Conservation (phyloP, 2,113 vertebrate genomes). For the Xenotilapia flavipinnis region DNA sequence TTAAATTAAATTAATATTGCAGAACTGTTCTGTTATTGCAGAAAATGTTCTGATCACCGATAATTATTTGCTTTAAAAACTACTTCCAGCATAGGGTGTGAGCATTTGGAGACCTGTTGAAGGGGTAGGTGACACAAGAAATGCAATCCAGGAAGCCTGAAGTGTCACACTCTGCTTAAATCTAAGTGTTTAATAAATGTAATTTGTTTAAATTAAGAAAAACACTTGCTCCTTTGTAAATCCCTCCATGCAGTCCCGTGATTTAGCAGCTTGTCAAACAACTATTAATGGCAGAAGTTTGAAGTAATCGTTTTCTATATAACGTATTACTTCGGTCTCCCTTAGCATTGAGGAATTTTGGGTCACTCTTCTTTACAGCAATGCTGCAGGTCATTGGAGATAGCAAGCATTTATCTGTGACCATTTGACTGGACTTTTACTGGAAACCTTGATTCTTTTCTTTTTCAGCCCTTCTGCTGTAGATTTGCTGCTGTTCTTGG, state of each 20-base stretch:
- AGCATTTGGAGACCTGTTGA: background rate
- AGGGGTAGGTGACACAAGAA: background rate
- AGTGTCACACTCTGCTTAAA: background rate
- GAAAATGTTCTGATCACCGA: background rate
- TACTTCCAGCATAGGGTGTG: background rate
- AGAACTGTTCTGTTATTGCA: background rate
- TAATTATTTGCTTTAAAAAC: background rate
- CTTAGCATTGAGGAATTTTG: background rate
- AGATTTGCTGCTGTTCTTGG: background rate
- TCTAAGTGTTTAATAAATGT: background rate
- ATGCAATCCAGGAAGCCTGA: background rate
- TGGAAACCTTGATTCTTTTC: background rate
- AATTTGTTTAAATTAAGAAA: background rate
- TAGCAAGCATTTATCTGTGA: background rate
- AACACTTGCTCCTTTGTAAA: background rate
- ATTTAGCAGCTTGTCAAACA: background rate
- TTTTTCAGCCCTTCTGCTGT: background rate
- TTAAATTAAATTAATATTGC: background rate
- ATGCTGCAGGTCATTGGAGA: background rate
- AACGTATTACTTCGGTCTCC: rapidly evolving
- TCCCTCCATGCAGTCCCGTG: rapidly evolving
- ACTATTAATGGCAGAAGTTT: background rate
- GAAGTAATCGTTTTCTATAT: background rate
- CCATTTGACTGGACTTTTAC: background rate
- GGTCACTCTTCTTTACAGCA: background rate